These are phyloP conservation scores for Abrostola triplasia DNA, from an alignment of 2,888 invertebrate genomes.

Conservation along the genomic window DNA sequence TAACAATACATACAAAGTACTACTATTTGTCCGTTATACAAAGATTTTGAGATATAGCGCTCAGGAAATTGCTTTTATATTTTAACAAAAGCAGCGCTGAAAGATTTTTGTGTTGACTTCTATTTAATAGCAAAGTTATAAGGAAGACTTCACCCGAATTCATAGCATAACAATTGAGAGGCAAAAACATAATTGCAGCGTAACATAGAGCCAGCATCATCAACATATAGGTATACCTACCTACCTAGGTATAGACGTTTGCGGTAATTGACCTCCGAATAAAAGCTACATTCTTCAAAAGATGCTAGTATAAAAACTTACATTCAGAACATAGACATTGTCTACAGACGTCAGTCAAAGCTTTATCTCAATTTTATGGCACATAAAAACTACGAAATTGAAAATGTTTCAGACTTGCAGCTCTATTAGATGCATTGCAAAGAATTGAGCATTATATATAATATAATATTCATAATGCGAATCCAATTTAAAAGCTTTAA, in stretches of 20 bases:
- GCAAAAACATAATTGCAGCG: constrained; percentile 50
- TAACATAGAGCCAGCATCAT: constrained; percentile 26
- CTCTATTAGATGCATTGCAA: neutral
- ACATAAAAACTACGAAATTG: constrained; percentile 14
- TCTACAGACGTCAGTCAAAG: constrained; percentile 46
- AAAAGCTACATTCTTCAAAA: constrained; percentile 18
- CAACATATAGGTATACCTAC: constrained; percentile 25
- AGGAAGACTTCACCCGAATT: constrained; percentile 37
- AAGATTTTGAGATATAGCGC: neutral
- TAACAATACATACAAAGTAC: too few species aligned
- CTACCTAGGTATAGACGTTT: constrained; percentile 10
- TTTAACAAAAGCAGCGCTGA: constrained; percentile 1
- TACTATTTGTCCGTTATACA: too few species aligned
- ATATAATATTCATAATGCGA: too few species aligned
- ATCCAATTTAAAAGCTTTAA: too few species aligned
- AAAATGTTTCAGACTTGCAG: neutral
- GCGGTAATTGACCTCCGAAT: constrained; percentile 49
- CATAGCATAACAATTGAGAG: constrained; percentile 18
- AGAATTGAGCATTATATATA: neutral
- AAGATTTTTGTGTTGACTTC: constrained; percentile 9
- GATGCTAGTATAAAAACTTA: constrained; percentile 23
- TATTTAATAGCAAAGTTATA: constrained; percentile 12
- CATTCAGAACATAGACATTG: constrained; percentile 41
- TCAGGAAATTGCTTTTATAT: constrained; percentile 1
- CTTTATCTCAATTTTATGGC: constrained; percentile 19